Percentiles rank a stretch among this genome's conserved stretches.
These are phyloP conservation scores for Falco peregrinus DNA, from an alignment of 2,797 vertebrate genomes.

Conservation along the genomic window DNA sequence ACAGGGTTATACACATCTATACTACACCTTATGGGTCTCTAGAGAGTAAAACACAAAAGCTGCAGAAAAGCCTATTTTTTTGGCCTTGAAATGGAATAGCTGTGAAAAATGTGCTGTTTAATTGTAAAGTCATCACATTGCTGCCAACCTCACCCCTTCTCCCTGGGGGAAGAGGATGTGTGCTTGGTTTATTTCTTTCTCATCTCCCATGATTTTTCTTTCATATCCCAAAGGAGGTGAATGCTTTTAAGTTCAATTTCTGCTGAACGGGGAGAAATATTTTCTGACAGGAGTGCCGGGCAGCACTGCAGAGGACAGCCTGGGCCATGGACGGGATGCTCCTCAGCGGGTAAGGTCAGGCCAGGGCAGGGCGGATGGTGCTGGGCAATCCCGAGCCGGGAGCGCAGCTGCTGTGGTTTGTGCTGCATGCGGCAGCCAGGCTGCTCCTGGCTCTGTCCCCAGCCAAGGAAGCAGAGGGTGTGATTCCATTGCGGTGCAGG, in stretches of 20 bases:
- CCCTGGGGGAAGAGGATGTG: not conserved
- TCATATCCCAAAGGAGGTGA: not conserved
- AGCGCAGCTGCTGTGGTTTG: accelerated
- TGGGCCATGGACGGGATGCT: accelerated
- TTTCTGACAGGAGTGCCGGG: not conserved
- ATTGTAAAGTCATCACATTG: not conserved
- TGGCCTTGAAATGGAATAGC: not conserved
- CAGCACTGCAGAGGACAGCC: not conserved
- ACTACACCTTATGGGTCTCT: not conserved
- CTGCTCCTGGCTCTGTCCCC: not conserved
- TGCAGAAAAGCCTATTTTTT: not conserved
- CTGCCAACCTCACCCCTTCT: not conserved
- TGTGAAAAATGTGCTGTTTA: not conserved
- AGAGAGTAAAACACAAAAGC: not conserved
- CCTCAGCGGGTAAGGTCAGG: not conserved
- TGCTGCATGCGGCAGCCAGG: accelerated
- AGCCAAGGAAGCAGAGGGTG: not conserved
- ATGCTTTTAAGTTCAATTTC: not conserved
- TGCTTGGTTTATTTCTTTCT: not conserved
- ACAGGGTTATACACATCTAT: not conserved
- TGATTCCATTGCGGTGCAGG: accelerated
- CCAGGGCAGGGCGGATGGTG: accelerated
- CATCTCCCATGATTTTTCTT: not conserved
- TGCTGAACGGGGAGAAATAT: not conserved
- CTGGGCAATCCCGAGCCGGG: not conserved